phyloP scores from a whole-genome alignment of 2,113 vertebrate genomes.

The Paratilapia polleni region DNA sequence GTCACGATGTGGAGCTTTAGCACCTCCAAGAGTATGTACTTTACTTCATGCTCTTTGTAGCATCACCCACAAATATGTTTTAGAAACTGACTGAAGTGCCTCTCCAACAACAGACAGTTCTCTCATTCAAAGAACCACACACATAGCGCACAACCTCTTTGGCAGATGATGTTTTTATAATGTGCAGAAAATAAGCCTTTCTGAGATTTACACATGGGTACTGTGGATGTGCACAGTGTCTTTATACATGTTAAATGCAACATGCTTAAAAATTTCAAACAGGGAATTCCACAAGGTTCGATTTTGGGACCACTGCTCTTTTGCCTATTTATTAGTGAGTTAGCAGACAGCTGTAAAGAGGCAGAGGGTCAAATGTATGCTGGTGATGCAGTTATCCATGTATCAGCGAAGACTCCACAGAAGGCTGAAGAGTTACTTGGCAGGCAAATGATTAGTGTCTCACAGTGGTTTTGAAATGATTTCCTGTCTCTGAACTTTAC shows the following conservation, averaged over 20 bases:
- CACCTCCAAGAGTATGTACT: slow-evolving; percentile 49
- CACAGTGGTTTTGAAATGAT: too few species aligned
- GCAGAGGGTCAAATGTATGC: background rate
- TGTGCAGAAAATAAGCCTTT: slow-evolving; percentile 12
- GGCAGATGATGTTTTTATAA: slow-evolving; percentile 50
- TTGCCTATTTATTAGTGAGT: background rate
- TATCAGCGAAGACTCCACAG: background rate
- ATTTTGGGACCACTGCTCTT: background rate
- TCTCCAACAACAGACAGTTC: slow-evolving; percentile 53
- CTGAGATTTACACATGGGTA: slow-evolving; percentile 8
- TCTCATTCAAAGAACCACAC: slow-evolving; percentile 34
- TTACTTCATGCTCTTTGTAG: slow-evolving; percentile 62
- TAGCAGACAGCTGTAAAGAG: background rate
- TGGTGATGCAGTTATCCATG: background rate
- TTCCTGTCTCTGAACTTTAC: too few species aligned
- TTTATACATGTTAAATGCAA: slow-evolving; percentile 8
- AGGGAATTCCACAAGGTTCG: background rate
- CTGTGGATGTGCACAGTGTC: background rate
- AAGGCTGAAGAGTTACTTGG: background rate
- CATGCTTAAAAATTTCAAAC: background rate
- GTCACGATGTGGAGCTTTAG: slow-evolving; percentile 66
- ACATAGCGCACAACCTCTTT: slow-evolving; percentile 32
- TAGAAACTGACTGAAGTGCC: slow-evolving; percentile 64
- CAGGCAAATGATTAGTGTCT: too few species aligned
- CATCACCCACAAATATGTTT: slow-evolving; percentile 68